Evolutionary conservation across 2,113 vertebrate genomes (phyloP).

Genomic region (Scomber scombrus): DNA sequence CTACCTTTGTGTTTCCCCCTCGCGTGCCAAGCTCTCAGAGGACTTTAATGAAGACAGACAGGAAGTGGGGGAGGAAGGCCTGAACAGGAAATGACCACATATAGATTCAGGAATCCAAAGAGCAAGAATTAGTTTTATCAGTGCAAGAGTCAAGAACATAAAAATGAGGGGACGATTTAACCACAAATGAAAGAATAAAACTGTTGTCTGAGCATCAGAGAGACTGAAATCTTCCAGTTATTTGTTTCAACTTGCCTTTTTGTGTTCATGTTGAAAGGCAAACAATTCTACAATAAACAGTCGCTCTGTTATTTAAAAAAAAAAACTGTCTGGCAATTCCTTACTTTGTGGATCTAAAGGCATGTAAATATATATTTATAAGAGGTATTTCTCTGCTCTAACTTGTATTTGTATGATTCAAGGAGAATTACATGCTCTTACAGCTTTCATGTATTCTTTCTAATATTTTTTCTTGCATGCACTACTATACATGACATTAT

Average conservation of each 20-base stretch:
- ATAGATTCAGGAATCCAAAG: constrained; percentile 86
- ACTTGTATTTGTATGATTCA: constrained; percentile 26
- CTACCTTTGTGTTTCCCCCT: constrained; percentile 86
- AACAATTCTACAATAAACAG: constrained; percentile 36
- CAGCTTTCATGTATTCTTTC: constrained; percentile 58
- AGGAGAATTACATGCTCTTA: constrained; percentile 42
- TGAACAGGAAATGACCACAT: constrained; percentile 85
- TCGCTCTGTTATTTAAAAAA: constrained; percentile 50
- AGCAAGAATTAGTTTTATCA: constrained; percentile 81
- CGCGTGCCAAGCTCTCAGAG: constrained; percentile 83
- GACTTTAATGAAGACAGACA: constrained; percentile 88
- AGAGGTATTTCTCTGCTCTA: constrained; percentile 27
- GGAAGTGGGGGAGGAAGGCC: constrained; percentile 88
- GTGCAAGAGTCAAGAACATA: constrained; percentile 20
- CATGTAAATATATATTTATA: constrained; percentile 44
- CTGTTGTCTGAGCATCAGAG: constrained; percentile 24
- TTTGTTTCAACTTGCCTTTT: constrained; percentile 54
- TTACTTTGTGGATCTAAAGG: constrained; percentile 36
- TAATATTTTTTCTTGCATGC: constrained; percentile 58
- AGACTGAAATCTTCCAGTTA: constrained; percentile 29
- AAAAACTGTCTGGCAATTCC: constrained; percentile 29
- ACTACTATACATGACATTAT: constrained; percentile 59
- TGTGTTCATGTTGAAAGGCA: constrained; percentile 29
- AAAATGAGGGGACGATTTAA: constrained; percentile 24
- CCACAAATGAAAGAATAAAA: constrained; percentile 36